Conservation (phyloP, 2,113 vertebrate genomes). For the Elephantulus edwardii region DNA sequence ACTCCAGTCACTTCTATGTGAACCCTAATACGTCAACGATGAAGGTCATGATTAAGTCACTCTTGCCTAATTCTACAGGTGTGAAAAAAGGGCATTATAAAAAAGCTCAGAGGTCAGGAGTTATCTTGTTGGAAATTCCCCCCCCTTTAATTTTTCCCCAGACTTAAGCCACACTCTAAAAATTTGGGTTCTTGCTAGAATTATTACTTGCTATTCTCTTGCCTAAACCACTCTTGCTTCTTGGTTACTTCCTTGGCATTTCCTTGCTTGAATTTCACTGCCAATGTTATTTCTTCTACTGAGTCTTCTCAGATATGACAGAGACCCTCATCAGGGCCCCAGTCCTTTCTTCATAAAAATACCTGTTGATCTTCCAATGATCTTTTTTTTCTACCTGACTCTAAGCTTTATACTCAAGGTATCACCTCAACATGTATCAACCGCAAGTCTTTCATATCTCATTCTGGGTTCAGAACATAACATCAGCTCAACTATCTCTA, state of each 20-base stretch:
- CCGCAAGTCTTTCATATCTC: background rate
- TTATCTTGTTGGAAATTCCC: background rate
- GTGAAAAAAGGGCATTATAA: background rate
- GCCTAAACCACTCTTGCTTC: background rate
- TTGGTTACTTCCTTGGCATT: background rate
- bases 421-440: background rate
- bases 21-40: background rate
- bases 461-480: background rate
- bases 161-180: background rate
- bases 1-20: background rate
- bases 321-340: background rate
- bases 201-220: background rate
- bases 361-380: background rate
- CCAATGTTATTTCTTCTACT: background rate
- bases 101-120: background rate
- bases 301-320: background rate
- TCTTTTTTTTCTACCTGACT: background rate
- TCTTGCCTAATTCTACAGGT: background rate
- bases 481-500: background rate
- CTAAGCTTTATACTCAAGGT: background rate
- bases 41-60: background rate
- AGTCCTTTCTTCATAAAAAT: background rate
- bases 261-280: background rate
- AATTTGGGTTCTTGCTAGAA: background rate
- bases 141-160: background rate